These are phyloP conservation scores for Drosophila infuscata DNA, from an alignment of 2,888 invertebrate species.

Conservation along the genomic window DNA sequence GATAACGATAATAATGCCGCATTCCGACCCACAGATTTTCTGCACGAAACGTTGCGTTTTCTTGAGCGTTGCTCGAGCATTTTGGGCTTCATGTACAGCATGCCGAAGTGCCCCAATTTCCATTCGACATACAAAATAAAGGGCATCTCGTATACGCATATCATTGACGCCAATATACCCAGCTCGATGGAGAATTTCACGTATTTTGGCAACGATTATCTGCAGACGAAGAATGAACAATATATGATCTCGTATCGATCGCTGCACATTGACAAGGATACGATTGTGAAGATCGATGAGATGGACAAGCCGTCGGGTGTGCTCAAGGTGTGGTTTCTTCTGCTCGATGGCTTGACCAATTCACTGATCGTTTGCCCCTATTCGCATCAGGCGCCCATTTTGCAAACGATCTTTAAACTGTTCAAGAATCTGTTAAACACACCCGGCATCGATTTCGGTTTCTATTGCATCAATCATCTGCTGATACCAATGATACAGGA, in stretches of 20 bases:
- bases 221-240: conserved; percentile 88
- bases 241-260: conserved; percentile 86
- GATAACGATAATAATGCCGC: conserved; percentile 86
- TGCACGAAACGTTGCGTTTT: conserved; percentile 92
- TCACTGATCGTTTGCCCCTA: conserved; percentile 94
- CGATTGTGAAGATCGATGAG: conserved; percentile 85
- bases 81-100: conserved; percentile 95
- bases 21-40: conserved; percentile 85
- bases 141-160: conserved; percentile 91
- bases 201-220: conserved; percentile 88
- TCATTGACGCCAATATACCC: conserved; percentile 94
- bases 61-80: conserved; percentile 94
- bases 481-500: conserved; percentile 96
- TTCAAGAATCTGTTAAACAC: conserved; percentile 91
- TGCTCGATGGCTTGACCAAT: conserved; percentile 94
- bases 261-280: conserved; percentile 85
- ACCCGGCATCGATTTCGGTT: conserved; percentile 95
- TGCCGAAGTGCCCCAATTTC: conserved; percentile 97
- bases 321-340: conserved; percentile 95
- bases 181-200: conserved; percentile 89
- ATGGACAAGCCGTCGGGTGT: conserved; percentile 93
- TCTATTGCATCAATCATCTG: conserved; percentile 96
- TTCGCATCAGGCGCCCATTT: conserved; percentile 93
- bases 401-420: conserved; percentile 94
- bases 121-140: conserved; percentile 94